Evolutionary conservation across 2,888 invertebrate genomes (phyloP).

Genomic region (Lochmaea crataegi): DNA sequence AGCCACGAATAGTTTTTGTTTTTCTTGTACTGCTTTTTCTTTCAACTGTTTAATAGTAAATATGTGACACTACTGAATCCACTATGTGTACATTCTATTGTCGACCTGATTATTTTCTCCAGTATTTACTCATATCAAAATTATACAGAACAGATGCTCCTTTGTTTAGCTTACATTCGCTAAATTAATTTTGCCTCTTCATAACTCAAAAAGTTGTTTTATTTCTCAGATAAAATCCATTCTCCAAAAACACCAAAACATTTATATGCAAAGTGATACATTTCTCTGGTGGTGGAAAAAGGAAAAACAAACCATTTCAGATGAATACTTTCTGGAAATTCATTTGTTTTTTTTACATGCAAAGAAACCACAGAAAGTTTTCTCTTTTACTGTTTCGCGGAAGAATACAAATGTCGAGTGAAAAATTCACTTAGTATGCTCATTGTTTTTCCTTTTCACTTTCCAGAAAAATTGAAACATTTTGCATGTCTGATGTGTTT

Average conservation of each 20-base stretch:
- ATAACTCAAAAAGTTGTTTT: not conserved
- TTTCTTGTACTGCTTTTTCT: no score
- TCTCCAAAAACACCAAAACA: slow-evolving; percentile 1
- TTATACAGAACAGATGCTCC: no score
- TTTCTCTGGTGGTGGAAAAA: slow-evolving; percentile 54
- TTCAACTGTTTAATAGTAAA: no score
- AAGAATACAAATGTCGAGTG: slow-evolving; percentile 58
- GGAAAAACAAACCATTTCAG: slow-evolving; percentile 44
- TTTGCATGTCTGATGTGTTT: slow-evolving; percentile 46
- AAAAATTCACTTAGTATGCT: slow-evolving; percentile 56
- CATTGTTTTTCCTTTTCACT: slow-evolving; percentile 51
- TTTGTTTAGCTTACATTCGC: no score
- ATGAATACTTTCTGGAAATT: slow-evolving; percentile 51
- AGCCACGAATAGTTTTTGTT: no score
- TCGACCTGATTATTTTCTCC: no score
- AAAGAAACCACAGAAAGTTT: slow-evolving; percentile 50
- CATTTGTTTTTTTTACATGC: slow-evolving; percentile 52
- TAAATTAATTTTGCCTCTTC: not conserved
- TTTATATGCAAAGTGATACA: slow-evolving; percentile 49
- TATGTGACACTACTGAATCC: no score
- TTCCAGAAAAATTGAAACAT: slow-evolving; percentile 52
- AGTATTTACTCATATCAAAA: no score
- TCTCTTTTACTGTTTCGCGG: slow-evolving; percentile 38
- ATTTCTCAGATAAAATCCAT: not conserved
- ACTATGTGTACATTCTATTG: no score